Evolutionary conservation across 2,888 invertebrate species (phyloP), one percentile per base, ranked within the genome.

Genomic region (Yponomeuta malinellus): DNA sequence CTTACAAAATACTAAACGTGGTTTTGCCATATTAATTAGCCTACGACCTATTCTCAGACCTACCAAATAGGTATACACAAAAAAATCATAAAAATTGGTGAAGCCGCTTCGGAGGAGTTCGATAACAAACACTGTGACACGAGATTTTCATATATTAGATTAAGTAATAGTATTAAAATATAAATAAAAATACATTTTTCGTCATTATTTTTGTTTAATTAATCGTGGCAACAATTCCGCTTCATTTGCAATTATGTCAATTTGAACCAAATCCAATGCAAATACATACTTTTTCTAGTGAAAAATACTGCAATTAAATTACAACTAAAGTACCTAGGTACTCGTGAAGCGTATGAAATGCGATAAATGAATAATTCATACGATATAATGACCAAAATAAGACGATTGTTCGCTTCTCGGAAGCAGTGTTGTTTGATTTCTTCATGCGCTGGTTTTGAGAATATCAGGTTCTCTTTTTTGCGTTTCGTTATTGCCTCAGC

Each of bases 291-390:
- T 12, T 52, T 8, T 52, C 1, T 8, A 12, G 15, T 12, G 52
- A 48, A 68, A 68, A 70, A 48, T 52, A 72, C 66, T 69, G 67
- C 82, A 83, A 86, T 83, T 84, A 82, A 78, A 78, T 78, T 76
- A 29, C 69, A 68, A 10, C 3, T 9, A 29, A 48, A 48, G 64
- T 31, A 43, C 79, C 77, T 77, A 77, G 82, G 78, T 81, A 81
- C 79, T 75, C 75, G 74, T 72, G 70, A 75, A 81, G 81, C 84
- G 85, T 83, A 86, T 82, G 81, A 85, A 84, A 88, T 84, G 79
- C 82, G 84, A 86, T 85, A 63, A 65, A 87, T 90, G 85, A 90
- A 90, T 90, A 82, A 90, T 88, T 88, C 86, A 89, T 86, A 79
- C 74, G 74, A 81, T 84, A 86, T 85, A 85, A 84, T 83, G 81